Evolutionary conservation across 2,888 invertebrate species (phyloP).

Genomic region (Drosophila quinaria): DNA sequence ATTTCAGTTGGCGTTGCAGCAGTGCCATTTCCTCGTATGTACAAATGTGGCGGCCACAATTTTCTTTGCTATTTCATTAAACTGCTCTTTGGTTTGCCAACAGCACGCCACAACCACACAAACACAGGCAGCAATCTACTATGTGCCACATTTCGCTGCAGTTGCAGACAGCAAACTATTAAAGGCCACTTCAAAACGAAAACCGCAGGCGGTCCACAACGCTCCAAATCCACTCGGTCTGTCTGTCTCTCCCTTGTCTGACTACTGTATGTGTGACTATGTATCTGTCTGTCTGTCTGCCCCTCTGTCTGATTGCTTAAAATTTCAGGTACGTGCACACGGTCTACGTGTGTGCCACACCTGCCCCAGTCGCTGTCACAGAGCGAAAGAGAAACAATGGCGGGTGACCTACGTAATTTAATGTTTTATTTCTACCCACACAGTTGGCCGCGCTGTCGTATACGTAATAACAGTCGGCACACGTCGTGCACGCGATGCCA

Average conservation of each 20-base stretch:
- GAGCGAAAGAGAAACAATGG: constrained; percentile 43
- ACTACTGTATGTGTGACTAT: constrained; percentile 30
- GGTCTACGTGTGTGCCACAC: constrained; percentile 71
- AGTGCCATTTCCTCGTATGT: constrained; percentile 39
- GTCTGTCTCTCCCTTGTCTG: constrained; percentile 21
- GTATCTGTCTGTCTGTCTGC: constrained; percentile 11
- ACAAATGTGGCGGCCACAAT: constrained; percentile 41
- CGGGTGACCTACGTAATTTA: constrained; percentile 71
- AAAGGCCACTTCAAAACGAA: constrained; percentile 74
- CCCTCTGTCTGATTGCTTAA: constrained; percentile 65
- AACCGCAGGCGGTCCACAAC: constrained; percentile 59
- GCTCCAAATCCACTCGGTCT: constrained; percentile 24
- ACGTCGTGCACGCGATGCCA: constrained; percentile 74
- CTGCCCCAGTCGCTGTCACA: constrained; percentile 47
- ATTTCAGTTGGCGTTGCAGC: constrained; percentile 69
- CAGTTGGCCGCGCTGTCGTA: constrained; percentile 66
- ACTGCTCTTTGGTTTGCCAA: constrained; percentile 62
- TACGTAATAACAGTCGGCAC: constrained; percentile 72
- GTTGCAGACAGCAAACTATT: constrained; percentile 78
- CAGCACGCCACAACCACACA: constrained; percentile 53
- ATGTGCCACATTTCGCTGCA: constrained; percentile 61
- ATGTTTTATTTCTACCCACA: constrained; percentile 77
- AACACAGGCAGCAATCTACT: constrained; percentile 15
- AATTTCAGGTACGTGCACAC: constrained; percentile 71
- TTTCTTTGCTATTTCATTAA: constrained; percentile 73